A percentile compares a stretch with the other conserved stretches of the same genome.
These are phyloP conservation scores for Pholis gunnellus DNA, from an alignment of 2,113 vertebrate species.

Conservation along the genomic window DNA sequence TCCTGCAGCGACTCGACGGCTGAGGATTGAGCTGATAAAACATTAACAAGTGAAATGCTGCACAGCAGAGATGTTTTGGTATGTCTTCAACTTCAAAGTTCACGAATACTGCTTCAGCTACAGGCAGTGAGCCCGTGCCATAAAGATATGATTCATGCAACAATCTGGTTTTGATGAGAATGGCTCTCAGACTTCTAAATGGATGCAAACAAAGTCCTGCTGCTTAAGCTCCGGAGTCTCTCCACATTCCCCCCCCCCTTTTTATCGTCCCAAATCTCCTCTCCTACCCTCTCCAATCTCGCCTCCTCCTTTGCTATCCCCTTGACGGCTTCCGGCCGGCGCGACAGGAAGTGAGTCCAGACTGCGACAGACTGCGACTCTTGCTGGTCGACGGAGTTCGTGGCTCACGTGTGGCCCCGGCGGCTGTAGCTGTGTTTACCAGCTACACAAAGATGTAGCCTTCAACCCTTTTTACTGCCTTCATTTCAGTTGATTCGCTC, in stretches of 20 bases:
- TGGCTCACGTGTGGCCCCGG: conserved; percentile 10
- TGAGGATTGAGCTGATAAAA: conserved; percentile 47
- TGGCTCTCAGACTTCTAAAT: conserved; percentile 30
- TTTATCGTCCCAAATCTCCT: conserved; percentile 31
- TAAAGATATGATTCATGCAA: conserved; percentile 32
- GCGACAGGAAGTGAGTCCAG: conserved; percentile 46
- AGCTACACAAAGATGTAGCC: conserved; percentile 24
- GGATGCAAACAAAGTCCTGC: conserved; percentile 49
- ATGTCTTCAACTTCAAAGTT: conserved; percentile 16
- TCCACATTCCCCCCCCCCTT: conserved; percentile 16
- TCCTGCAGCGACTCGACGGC: conserved; percentile 7
- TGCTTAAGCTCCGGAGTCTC: conserved; percentile 24
- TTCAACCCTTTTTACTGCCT: conserved; percentile 31
- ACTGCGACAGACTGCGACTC: conserved; percentile 35
- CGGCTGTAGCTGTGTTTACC: conserved; percentile 47
- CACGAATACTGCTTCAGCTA: conserved; percentile 6
- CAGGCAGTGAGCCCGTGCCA: conserved; percentile 3
- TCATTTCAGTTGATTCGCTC: conserved; percentile 22
- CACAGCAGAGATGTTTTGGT: conserved; percentile 36
- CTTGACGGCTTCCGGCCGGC: conserved; percentile 15
- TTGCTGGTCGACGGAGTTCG: conserved; percentile 30
- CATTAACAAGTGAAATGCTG: conserved; percentile 45
- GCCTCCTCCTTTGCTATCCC: conserved; percentile 1
- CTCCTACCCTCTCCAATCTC: conserved; percentile 10
- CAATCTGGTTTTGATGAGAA: conserved; percentile 49